Conservation (phyloP, 2,113 vertebrate genomes). For the Tyto alba region DNA sequence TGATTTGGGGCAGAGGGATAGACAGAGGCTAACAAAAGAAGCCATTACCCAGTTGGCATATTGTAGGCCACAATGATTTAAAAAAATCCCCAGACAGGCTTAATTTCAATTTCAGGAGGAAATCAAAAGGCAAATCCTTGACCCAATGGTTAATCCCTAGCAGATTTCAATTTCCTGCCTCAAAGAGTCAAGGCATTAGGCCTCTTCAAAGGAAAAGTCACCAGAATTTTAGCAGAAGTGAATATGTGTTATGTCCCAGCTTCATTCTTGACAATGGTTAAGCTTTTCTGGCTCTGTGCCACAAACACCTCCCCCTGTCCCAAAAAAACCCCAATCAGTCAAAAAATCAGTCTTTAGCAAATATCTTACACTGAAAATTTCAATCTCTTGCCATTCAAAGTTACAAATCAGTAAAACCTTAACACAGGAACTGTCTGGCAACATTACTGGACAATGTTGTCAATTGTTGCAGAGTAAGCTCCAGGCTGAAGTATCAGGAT, state of each 20-base stretch:
- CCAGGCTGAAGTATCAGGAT: not conserved
- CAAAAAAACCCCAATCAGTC: not conserved
- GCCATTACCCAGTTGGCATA: not conserved
- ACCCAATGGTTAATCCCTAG: not conserved
- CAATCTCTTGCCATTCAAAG: not conserved
- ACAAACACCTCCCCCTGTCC: not conserved
- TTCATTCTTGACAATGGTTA: not conserved
- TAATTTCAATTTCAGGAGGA: not conserved
- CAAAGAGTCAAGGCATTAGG: not conserved
- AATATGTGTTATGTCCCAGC: not conserved
- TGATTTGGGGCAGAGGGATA: not conserved
- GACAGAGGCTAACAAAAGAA: not conserved
- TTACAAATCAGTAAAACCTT: not conserved
- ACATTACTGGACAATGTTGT: not conserved
- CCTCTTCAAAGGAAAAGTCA: not conserved
- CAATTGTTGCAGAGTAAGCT: not conserved
- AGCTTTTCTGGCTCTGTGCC: not conserved
- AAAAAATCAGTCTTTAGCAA: not conserved
- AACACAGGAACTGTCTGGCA: not conserved
- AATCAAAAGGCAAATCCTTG: slow-evolving; percentile 2
- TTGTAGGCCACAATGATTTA: accelerated
- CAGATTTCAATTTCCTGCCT: slow-evolving; percentile 25
- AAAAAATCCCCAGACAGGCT: not conserved
- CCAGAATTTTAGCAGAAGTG: not conserved
- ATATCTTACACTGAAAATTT: not conserved